Evolutionary conservation across 2,797 vertebrate genomes (phyloP), one percentile per base, ranked within the genome.

Genomic region (Rhinophrynus dorsalis): DNA sequence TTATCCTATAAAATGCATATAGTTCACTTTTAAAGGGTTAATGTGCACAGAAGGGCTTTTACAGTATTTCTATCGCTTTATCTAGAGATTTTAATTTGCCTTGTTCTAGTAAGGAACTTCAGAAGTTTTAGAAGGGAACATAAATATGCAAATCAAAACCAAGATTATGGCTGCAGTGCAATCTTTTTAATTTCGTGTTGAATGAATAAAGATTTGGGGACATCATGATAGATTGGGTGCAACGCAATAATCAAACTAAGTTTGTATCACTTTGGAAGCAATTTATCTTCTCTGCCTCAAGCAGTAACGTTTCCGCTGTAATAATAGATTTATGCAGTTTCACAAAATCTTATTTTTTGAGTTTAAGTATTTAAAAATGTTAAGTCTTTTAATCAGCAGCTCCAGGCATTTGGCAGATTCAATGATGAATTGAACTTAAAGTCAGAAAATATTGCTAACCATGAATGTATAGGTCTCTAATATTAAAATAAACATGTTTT

Each of bases 161-260:
- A 81, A 82, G 83, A 84, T 82, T 85, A 81, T 82, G 69, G 82
- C 79, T 79, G 81, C 78, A 78, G 82, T 80, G 80, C 81, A 82
- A 81, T 84, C 84, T 59, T 77, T 86, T 88, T 85, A 86, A 84
- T 86, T 86, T 82, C 80, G 72, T 81, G 79, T 84, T 86, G 76
- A 86, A 86, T 85, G 81, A 58, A 67, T 51, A 81, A 76, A 88
- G 79, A 81, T 86, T 85, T 86, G 74, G 63, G 84, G 81, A 80
- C 80, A 81, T 77, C 52, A 45, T 82, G 77, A 85, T 84, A 78
- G 80, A 81, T 88, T 88, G 83, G 80, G 85, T 84, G 76, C 78
- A 84, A 79, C 77, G 79, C 85, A 88, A 89, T 85, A 89, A 86
- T 90, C 80, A 85, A 83, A 82, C 78, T 76, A 83, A 82, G 73